These are phyloP conservation scores for Zaprionus obscuricornis DNA, from an alignment of 2,888 invertebrate genomes.

Conservation along the genomic window DNA sequence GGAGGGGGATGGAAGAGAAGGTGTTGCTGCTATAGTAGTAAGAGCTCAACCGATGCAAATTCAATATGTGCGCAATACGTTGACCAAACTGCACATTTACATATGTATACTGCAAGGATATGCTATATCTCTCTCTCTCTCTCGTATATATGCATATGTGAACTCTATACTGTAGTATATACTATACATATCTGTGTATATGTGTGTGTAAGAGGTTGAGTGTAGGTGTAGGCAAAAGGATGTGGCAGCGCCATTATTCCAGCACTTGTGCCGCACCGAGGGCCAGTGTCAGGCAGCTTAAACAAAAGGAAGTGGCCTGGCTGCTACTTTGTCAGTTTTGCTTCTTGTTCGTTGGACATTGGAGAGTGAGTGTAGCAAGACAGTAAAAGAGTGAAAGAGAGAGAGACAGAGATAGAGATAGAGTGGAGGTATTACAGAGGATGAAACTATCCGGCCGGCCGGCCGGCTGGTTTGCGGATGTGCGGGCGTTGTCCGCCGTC, in stretches of 20 bases:
- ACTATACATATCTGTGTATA: conserved; percentile 5
- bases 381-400: background rate
- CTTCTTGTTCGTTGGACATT: conserved; percentile 42
- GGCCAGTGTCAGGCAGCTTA: conserved; percentile 76
- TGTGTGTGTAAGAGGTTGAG: conserved; percentile 21
- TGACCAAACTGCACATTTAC: conserved; percentile 19
- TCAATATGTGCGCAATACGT: conserved; percentile 34
- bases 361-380: background rate
- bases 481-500: conserved; percentile 55
- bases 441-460: conserved; percentile 7
- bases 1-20: conserved; percentile 9
- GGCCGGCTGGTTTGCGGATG: conserved; percentile 57
- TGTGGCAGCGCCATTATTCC: conserved; percentile 63
- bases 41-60: conserved; percentile 30
- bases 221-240: conserved; percentile 34
- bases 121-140: too few relatives aligned
- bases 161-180: too few relatives aligned
- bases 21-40: too few relatives aligned
- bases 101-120: too few relatives aligned
- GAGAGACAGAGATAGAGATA: background rate
- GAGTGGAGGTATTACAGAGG: background rate
- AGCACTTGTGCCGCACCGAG: conserved; percentile 50
- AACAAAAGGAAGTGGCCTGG: conserved; percentile 77
- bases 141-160: too few relatives aligned
- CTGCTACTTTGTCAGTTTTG: conserved; percentile 78